Evolutionary conservation across 2,797 vertebrate species (phyloP), one percentile per base, ranked within the genome.

Genomic region (Oreochromis grahami): DNA sequence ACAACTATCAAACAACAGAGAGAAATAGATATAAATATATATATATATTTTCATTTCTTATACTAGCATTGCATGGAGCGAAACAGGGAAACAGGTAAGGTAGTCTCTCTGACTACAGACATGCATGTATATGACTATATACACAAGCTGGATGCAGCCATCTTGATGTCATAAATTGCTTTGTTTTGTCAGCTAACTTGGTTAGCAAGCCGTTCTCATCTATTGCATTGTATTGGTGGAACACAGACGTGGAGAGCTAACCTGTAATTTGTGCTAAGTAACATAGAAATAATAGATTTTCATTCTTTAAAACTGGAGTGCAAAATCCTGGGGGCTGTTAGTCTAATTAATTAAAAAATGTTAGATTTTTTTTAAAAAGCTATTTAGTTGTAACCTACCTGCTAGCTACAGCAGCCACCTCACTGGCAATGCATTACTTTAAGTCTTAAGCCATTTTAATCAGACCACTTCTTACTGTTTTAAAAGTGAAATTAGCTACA

Each of bases 41-140:
- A 74, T n/a, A 15, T 21, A 21, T 21, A 2, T 21, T 21, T 21
- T 21, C 21, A 21, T 21, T 21, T 21, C 21, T 21, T 38, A 74
- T n/a, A 15, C 11, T 13, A 36, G 41, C 63, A 21, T 45, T 50
- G 8, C 7, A 32, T 13, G 15, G 3, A 58, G 32, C 29, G 3
- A 77, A 65, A 38, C 34, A 77, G 0, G 58, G 32, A 63, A 45
- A 2, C 11, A 1, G 11, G 48, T 83, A 7, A 41, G 29, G 12
- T 48, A 43, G 7, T n/a, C 9, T 29, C 74, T 78, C 13, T 19
- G 3, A 79, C 58, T n/a, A 81, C 84, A 83, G 70, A 74, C 63
- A 74, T 24, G 38, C 14, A 72, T 72, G 15, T 26, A 70, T 43
- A 70, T 70, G 38, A 43, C 38, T 26, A 43, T 19, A 48, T 0